Conservation (phyloP, 2,113 vertebrate species). For the Beaufortia kweichowensis region DNA sequence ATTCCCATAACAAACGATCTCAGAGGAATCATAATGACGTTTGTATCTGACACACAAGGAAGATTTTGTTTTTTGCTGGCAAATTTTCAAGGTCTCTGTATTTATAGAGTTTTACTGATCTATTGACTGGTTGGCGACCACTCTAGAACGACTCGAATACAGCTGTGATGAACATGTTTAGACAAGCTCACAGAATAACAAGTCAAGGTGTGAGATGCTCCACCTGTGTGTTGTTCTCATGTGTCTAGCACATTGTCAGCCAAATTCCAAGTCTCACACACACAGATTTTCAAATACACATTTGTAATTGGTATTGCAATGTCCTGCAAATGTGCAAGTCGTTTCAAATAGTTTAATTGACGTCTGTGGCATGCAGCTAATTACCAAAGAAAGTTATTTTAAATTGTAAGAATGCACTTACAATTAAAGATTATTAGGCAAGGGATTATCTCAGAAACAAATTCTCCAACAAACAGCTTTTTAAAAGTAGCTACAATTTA, state of each 20-base stretch:
- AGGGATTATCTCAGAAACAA: too few relatives aligned
- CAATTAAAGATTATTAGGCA: too few relatives aligned
- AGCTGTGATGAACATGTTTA: slow-evolving; percentile 19
- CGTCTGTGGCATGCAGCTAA: too few relatives aligned
- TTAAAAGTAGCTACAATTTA: too few relatives aligned
- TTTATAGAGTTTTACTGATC: neutral
- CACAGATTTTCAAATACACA: neutral
- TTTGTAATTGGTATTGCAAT: neutral
- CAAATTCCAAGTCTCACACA: neutral
- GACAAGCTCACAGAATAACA: slow-evolving; percentile 30
- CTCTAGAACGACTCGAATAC: neutral
- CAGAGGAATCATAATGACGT: slow-evolving; percentile 10
- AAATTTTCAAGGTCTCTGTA: neutral
- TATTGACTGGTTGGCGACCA: slow-evolving; percentile 11
- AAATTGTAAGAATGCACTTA: too few relatives aligned
- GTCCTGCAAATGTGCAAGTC: neutral
- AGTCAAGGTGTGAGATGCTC: slow-evolving; percentile 28
- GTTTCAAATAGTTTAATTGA: too few relatives aligned
- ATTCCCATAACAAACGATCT: slow-evolving; percentile 34
- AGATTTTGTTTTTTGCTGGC: neutral
- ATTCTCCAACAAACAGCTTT: too few relatives aligned
- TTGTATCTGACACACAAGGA: slow-evolving; percentile 4
- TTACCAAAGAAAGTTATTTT: too few relatives aligned
- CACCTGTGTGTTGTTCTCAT: slow-evolving; percentile 24
- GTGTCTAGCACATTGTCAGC: slow-evolving; percentile 30